These are phyloP conservation scores for Parus major DNA, from an alignment of 2,113 vertebrate species.

Conservation along the genomic window DNA sequence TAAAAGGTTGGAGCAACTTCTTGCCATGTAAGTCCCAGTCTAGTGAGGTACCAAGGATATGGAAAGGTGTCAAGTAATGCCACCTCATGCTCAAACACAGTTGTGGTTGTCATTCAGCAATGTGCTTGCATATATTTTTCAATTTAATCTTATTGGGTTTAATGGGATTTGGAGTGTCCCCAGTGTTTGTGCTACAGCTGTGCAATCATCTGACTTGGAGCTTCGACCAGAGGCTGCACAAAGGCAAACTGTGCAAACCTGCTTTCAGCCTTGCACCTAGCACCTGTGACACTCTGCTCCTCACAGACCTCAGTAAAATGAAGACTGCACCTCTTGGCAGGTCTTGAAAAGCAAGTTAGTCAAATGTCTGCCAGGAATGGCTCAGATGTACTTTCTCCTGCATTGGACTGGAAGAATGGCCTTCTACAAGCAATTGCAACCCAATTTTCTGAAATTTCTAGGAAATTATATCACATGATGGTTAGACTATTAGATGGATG, in stretches of 20 bases:
- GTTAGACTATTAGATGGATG: neutral
- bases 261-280: neutral
- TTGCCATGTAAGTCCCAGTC: neutral
- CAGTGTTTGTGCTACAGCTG: neutral
- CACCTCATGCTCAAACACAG: neutral
- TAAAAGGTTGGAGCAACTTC: neutral
- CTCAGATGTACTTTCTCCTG: neutral
- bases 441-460: neutral
- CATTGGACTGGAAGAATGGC: neutral
- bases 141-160: neutral
- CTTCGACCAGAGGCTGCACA: neutral
- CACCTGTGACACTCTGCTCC: neutral
- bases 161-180: neutral
- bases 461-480: neutral
- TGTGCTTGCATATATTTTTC: neutral
- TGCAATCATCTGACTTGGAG: neutral
- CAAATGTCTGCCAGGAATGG: neutral
- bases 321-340: neutral
- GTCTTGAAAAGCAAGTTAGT: neutral
- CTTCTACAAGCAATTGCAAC: neutral
- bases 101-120: neutral
- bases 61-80: neutral
- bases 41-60: neutral
- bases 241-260: neutral
- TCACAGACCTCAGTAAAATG: neutral